Evolutionary conservation across 92 coral and sea anemone species (phyloP).

Genomic region (Porites lobata): DNA sequence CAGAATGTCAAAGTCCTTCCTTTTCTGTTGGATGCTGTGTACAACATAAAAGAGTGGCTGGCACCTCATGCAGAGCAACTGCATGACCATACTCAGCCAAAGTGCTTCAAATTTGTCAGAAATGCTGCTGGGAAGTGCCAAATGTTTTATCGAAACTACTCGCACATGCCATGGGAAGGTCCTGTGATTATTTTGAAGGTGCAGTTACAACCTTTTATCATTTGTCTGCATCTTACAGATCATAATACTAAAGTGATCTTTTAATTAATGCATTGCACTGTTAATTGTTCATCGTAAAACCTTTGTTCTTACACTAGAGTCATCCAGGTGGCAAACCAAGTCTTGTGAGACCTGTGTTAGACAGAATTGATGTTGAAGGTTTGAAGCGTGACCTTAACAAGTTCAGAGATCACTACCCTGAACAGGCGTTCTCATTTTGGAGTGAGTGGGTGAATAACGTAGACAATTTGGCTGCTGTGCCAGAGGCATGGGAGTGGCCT

Average conservation of each 20-base stretch:
- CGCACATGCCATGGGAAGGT: constrained; percentile 50
- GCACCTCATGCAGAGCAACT: constrained; percentile 12
- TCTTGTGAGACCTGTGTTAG: constrained; percentile 9
- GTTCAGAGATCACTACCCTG: constrained; percentile 43
- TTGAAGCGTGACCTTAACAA: constrained; percentile 41
- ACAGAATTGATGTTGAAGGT: constrained; percentile 26
- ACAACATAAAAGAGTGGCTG: constrained; percentile 31
- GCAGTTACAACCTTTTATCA: background rate
- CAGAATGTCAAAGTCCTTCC: background rate
- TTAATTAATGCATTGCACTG: background rate
- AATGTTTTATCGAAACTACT: constrained; percentile 31
- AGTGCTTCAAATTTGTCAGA: constrained; percentile 27
- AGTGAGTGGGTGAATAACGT: constrained; percentile 24
- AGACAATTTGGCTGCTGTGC: constrained; percentile 19
- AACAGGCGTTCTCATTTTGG: constrained; percentile 33
- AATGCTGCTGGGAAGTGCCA: constrained; percentile 28
- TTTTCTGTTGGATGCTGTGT: constrained; percentile 7
- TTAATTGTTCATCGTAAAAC: background rate
- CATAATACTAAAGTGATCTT: background rate
- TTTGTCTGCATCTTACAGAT: background rate
- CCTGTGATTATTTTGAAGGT: constrained; percentile 42
- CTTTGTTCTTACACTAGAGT: constrained; percentile 2
- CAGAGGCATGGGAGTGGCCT: constrained; percentile 48
- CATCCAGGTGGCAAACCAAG: constrained; percentile 36
- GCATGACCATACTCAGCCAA: constrained; percentile 31